Base-by-base conservation (phyloP, 2,797 vertebrate genomes). In the Rhodeus uyekii region DNA sequence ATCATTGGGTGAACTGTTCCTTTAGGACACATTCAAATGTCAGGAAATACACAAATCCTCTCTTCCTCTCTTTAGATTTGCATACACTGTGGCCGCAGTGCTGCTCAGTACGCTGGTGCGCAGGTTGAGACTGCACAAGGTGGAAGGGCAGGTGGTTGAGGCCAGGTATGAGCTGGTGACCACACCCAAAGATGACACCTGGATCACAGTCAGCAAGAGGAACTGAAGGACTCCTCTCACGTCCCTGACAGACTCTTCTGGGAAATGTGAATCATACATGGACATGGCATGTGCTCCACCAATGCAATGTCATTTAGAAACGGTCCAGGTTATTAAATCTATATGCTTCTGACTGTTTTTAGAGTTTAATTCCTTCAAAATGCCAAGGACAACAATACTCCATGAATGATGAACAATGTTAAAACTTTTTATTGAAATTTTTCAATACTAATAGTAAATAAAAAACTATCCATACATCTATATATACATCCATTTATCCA, bases 111-210 rank as follows among this genome's bases (percentile, higher is more conserved):
- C 95, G 0, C 50, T 99, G 87, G 92, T 97, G 84, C 96, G 94
- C 76, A 95, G 90, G 81, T 91, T 99, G 27, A 92, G 91, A 87
- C 90, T 99, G 1, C 93, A 94, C 44, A 90, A 90, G 34, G 90
- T 97, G 83, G 86, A 96, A 84, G 95, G 94, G 14, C 96, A 98
- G 89, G 93, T 95, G 69, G 91, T 94, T 84, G 97, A 99, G 90
- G 94, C 96, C 83, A 95, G 94, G 46, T 98, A 96, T 5, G 96
- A 98, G 87, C 94, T 99, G 87, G 98, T 99, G 73, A 96, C 96
- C 48, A 96, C 96, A 0, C 96, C 96, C 0, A 99, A 95, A 87
- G 98, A 99, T 16, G 98, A 99, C 90, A 96, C 95, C 63, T 99
- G 98, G 98, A 95, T 99, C 90, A 97, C 95, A 0, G 92, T 98